These are phyloP conservation scores for Parasteatoda lunata DNA, from an alignment of 2,888 invertebrate species.

Conservation along the genomic window DNA sequence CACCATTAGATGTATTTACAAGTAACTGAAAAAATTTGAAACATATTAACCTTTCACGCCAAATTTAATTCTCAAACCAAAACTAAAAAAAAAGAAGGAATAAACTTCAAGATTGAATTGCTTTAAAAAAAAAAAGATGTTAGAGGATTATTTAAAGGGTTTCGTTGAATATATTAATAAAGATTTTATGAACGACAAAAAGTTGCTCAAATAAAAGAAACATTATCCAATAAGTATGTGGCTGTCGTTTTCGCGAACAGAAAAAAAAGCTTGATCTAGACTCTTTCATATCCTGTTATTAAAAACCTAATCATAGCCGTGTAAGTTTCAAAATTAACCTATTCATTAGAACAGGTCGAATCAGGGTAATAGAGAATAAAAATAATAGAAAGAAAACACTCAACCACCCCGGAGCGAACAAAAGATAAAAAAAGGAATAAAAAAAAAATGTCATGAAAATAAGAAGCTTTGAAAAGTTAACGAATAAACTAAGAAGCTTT, in stretches of 20 bases:
- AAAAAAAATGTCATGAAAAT: conserved; percentile 13
- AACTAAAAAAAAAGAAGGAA: too few species aligned
- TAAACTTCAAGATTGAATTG: too few species aligned
- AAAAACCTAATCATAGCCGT: conserved; percentile 43
- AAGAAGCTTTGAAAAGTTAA: conserved; percentile 21
- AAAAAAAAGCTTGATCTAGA: background rate
- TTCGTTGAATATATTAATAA: too few species aligned
- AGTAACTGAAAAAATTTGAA: too few species aligned
- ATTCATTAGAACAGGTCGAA: conserved; percentile 34
- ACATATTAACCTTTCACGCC: too few species aligned
- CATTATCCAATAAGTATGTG: conserved; percentile 37
- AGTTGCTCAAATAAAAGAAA: background rate
- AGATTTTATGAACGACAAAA: too few species aligned
- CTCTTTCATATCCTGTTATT: conserved; percentile 25
- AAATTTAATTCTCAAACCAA: too few species aligned
- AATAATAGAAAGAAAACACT: conserved; percentile 18
- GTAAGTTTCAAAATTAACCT: conserved; percentile 51
- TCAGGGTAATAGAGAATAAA: conserved; percentile 11
- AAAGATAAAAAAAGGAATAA: conserved; percentile 29
- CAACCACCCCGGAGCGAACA: conserved; percentile 7
- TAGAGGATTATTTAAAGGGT: too few species aligned
- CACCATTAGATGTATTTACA: too few species aligned
- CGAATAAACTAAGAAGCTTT: conserved; percentile 16
- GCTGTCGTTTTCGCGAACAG: background rate
- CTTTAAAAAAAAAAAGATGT: too few species aligned